These are phyloP conservation scores for Gobionotothen gibberifrons DNA, from an alignment of 2,797 vertebrate species.

Conservation along the genomic window DNA sequence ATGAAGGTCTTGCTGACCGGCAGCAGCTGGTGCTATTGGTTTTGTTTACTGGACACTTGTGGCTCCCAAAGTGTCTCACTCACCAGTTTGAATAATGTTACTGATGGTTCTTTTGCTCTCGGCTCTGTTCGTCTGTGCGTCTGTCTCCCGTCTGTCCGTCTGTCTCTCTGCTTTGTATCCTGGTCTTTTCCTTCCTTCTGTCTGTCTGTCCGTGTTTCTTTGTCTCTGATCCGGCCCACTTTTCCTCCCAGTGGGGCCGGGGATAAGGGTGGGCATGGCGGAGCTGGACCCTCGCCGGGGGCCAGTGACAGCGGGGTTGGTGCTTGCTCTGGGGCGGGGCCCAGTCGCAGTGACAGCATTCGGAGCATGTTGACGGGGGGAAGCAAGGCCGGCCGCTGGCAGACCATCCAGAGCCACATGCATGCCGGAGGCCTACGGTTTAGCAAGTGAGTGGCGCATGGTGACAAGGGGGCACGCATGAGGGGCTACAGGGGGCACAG, in stretches of 20 bases:
- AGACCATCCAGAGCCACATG: slow-evolving; percentile 97
- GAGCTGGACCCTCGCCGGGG: slow-evolving; percentile 83
- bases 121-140: slow-evolving; percentile 77
- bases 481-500: slow-evolving; percentile 57
- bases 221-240: slow-evolving; percentile 53
- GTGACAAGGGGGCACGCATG: slow-evolving; percentile 67
- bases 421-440: slow-evolving; percentile 96
- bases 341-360: slow-evolving; percentile 93
- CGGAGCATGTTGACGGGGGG: slow-evolving; percentile 89
- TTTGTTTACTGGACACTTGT: slow-evolving; percentile 41
- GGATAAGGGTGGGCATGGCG: slow-evolving; percentile 91
- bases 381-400: slow-evolving; percentile 94
- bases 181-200: slow-evolving; percentile 59
- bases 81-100: slow-evolving; percentile 54
- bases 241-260: slow-evolving; percentile 91
- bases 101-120: slow-evolving; percentile 77
- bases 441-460: slow-evolving; percentile 94
- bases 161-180: slow-evolving; percentile 58
- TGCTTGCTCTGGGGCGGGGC: slow-evolving; percentile 86
- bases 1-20: slow-evolving; percentile 24
- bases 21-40: slow-evolving; percentile 17
- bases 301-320: slow-evolving; percentile 76
- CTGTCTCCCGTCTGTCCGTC: slow-evolving; percentile 70
- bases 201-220: slow-evolving; percentile 73
- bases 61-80: slow-evolving; percentile 39